Conservation (phyloP, 64 coral and sea anemone species). For the Exaiptasia diaphana region DNA sequence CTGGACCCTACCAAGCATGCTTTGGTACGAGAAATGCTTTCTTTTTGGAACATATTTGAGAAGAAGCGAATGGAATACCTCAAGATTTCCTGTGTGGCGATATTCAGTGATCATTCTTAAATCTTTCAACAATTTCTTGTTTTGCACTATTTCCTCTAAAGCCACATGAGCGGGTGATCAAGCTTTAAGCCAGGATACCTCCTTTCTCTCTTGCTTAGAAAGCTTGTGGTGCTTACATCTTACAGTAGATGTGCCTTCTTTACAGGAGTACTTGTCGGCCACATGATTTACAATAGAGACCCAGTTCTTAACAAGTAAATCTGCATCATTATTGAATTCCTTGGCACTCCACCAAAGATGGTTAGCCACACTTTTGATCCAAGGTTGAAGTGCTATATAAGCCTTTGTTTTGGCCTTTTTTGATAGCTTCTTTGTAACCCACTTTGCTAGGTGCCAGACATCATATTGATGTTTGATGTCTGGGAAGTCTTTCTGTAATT, state of each 20-base stretch:
- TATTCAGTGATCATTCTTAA: slow-evolving; percentile 1
- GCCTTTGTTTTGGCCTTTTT: slow-evolving; percentile 50
- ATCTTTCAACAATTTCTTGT: slow-evolving; percentile 6
- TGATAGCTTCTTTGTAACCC: slow-evolving; percentile 4
- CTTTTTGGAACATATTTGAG: slow-evolving; percentile 6
- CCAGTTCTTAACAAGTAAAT: slow-evolving; percentile 15
- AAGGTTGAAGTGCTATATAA: background rate
- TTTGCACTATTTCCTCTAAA: slow-evolving; percentile 13
- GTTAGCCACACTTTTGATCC: slow-evolving; percentile 38
- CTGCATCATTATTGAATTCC: background rate
- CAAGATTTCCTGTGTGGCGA: slow-evolving; percentile 18
- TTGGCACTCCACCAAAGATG: slow-evolving; percentile 62
- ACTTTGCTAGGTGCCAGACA: slow-evolving; percentile 35
- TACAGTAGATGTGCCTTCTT: background rate
- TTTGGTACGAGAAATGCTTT: slow-evolving; percentile 42
- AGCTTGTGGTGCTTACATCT: background rate
- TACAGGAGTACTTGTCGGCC: background rate
- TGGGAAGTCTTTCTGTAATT: no score
- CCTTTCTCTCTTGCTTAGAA: background rate
- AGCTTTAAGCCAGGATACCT: background rate
- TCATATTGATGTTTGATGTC: background rate
- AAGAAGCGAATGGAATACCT: slow-evolving; percentile 8
- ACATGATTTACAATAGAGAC: slow-evolving; percentile 24
- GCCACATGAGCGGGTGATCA: slow-evolving; percentile 1
- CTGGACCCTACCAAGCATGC: slow-evolving; percentile 41